Evolutionary conservation across 2,797 vertebrate species (phyloP).

Genomic region (Limosa lapponica): DNA sequence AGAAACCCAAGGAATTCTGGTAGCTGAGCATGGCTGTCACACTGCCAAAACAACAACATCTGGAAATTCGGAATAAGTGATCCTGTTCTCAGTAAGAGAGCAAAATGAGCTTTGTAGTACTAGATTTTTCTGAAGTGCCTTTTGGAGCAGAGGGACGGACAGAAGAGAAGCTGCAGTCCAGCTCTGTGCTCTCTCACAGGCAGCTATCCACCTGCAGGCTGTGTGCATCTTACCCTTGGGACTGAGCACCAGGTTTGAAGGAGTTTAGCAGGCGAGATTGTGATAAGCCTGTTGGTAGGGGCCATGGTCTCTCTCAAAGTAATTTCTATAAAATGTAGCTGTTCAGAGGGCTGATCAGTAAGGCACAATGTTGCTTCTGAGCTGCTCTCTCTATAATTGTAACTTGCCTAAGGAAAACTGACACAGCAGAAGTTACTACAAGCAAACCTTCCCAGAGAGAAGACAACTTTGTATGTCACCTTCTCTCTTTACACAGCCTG

Average conservation of each 20-base stretch:
- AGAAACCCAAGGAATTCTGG: conserved; percentile 44
- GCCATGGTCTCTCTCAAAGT: neutral
- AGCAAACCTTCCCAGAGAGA: neutral
- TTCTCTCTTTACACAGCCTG: neutral
- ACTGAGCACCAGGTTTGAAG: neutral
- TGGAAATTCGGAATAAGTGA: neutral
- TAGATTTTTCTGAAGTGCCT: neutral
- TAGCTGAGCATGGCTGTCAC: neutral
- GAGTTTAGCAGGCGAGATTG: neutral
- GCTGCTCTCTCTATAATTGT: rapidly evolving
- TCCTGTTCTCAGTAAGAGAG: neutral
- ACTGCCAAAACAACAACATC: conserved; percentile 11
- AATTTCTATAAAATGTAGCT: neutral
- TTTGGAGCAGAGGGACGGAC: neutral
- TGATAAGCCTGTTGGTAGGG: neutral
- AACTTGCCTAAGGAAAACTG: neutral
- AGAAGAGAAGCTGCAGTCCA: neutral
- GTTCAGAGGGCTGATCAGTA: neutral
- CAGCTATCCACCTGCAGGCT: neutral
- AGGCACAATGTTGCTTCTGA: neutral
- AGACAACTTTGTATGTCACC: rapidly evolving
- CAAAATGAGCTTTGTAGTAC: neutral
- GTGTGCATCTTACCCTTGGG: neutral
- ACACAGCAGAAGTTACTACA: neutral
- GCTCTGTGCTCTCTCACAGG: neutral